phyloP scores from a whole-genome alignment of 2,113 vertebrate genomes.

The Emydura subglobosa region DNA sequence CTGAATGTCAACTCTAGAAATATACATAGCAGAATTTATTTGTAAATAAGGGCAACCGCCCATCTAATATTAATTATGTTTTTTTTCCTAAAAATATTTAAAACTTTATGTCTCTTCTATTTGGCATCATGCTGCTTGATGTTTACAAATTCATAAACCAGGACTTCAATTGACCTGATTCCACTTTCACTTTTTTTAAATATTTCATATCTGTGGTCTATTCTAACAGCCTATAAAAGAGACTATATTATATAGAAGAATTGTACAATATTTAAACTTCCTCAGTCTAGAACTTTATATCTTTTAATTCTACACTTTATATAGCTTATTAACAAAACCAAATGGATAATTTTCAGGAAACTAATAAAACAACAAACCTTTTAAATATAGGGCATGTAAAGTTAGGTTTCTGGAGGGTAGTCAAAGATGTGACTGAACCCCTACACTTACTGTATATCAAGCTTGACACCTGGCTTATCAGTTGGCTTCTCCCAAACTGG shows the following conservation, averaged over 20 bases:
- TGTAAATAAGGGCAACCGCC: constrained; percentile 30
- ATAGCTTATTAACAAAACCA: constrained; percentile 67
- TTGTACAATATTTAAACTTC: constrained; percentile 61
- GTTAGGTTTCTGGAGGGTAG: constrained; percentile 54
- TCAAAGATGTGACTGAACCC: constrained; percentile 54
- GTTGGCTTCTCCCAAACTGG: constrained; percentile 47
- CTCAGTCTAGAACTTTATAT: constrained; percentile 64
- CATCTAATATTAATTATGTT: constrained; percentile 47
- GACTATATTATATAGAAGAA: constrained; percentile 67
- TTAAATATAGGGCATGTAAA: constrained; percentile 70
- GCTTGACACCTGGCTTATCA: constrained; percentile 56
- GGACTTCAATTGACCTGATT: constrained; percentile 63
- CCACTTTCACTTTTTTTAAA: constrained; percentile 50
- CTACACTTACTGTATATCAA: constrained; percentile 63
- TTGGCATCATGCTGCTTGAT: constrained; percentile 66
- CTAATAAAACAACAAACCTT: constrained; percentile 70
- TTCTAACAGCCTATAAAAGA: constrained; percentile 57
- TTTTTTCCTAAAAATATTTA: constrained; percentile 66
- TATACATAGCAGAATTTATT: constrained; percentile 52
- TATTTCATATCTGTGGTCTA: constrained; percentile 52
- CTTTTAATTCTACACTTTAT: constrained; percentile 58
- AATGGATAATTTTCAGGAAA: constrained; percentile 65
- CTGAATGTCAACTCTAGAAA: constrained; percentile 68
- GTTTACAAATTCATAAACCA: constrained; percentile 62
- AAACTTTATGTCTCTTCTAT: constrained; percentile 70